These are phyloP conservation scores for Portevinia maculata DNA, from an alignment of 2,888 invertebrate species.

Conservation along the genomic window DNA sequence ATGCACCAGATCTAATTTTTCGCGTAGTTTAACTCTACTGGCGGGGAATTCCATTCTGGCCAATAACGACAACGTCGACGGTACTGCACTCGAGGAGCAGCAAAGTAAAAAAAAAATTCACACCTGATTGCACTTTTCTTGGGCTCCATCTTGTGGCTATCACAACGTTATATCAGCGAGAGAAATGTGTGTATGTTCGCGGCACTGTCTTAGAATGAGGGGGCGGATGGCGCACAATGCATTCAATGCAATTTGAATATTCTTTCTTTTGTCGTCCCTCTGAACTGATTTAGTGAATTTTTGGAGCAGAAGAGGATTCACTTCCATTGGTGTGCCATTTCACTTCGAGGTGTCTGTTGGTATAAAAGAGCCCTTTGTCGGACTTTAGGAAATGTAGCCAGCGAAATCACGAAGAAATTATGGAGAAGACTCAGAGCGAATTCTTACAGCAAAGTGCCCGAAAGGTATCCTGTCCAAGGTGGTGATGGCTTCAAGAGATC, in stretches of 20 bases:
- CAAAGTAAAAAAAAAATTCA: constrained; percentile 50
- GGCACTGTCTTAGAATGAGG: background rate
- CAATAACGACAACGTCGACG: constrained; percentile 9
- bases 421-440: constrained; percentile 5
- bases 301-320: constrained; percentile 13
- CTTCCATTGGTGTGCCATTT: constrained; percentile 27
- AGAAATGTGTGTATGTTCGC: constrained; percentile 6
- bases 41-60: constrained; percentile 29
- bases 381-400: constrained; percentile 4
- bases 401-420: background rate
- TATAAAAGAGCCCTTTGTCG: constrained; percentile 2
- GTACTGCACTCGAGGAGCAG: constrained; percentile 33
- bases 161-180: constrained; percentile 43
- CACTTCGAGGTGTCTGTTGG: constrained; percentile 18
- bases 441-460: constrained; percentile 23
- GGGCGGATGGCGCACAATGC: background rate
- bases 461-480: constrained; percentile 38
- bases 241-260: constrained; percentile 47
- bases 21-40: constrained; percentile 56
- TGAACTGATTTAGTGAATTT: background rate
- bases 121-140: constrained; percentile 69
- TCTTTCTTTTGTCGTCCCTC: constrained; percentile 49
- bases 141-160: constrained; percentile 64
- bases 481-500: constrained; percentile 35
- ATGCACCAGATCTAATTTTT: constrained; percentile 73